Base-by-base conservation (phyloP, 2,113 vertebrate genomes). In the Collichthys lucidus region DNA sequence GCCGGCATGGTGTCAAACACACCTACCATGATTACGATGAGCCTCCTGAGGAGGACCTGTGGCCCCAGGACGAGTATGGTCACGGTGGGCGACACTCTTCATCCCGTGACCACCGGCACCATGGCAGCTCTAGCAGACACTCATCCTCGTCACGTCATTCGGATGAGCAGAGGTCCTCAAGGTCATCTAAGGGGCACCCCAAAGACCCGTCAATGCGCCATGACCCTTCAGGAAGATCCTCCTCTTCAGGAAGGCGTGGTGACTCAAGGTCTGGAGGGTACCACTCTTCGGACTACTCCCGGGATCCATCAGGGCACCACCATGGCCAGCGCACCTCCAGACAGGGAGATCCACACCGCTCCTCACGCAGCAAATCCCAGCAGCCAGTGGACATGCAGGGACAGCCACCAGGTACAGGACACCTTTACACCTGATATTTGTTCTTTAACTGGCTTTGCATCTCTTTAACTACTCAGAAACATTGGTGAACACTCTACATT, bases 1-100 rank as follows among this genome's bases (percentile, higher is more conserved):
- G 96, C 91, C 94, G 96, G 50, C 94, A 98, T 1, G 91, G 93
- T 90, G 93, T 96, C 87, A 98, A 97, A 90, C 97, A 98, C 90
- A 96, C 97, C 82, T 98, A 98, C 91, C 98, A 98, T 1, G 97
- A 99, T 93, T 99, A 98, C 0, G 96, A 98, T 22, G 98, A 99
- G 85, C 97, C 96, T 50, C 96, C 96, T 0, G 97, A 98, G 14
- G 97, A 99, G 86, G 97, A 98, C 86, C 91, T 94, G 0, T 98
- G 97, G 97, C 96, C 96, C 29, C 97, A 97, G 0, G 96, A 97
- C 0, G 98, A 99, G 57, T 98, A 97, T 22, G 92, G 96, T 63
- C 96, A 96, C 1, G 93, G 93, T 7, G 96, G 95, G 20, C 94
- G 96, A 4, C 87, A 96, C 66, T 94, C 95, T 64, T 92, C 95